Evolutionary conservation across 2,888 invertebrate genomes (phyloP), one percentile per base, ranked within the genome.

Genomic region (Perithous albicinctus): DNA sequence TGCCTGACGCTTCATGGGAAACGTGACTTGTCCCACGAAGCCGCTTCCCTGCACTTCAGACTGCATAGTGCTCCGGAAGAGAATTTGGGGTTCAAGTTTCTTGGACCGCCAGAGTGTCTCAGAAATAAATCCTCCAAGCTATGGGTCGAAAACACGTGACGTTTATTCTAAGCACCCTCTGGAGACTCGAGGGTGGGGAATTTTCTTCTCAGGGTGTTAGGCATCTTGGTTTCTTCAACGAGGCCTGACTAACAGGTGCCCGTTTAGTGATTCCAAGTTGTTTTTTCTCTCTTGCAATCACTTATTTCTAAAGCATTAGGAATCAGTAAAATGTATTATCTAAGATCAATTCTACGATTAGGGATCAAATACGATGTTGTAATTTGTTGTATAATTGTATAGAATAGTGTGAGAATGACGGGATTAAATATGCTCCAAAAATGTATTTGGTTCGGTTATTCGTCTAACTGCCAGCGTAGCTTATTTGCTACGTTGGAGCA

Each of bases 111-210:
- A 32, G 29, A 18, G 32, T 23, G 18, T 32, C 64, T 69, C 54
- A 56, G 46, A 67, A 82, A 78, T 78, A 78, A 76, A 79, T 82
- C 76, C 67, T 72, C 73, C 15, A n/a, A 5, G 61, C 77, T 10
- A 63, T 69, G 61, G 61, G 63, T 67, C 69, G 76, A 72, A 69
- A 29, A 76, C 61, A 48, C 20, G 56, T 56, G 69, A 26, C 56
- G 72, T 72, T 80, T 72, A 80, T 76, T 72, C 72, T 41, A 15
- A 35, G 26, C 54, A n/a, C 43, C 69, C 75, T 46, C 26, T 8
- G 61, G 77, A 61, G 32, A 73, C 54, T 54, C 67, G 43, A 70
- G 80, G 80, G 73, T 80, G 81, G 43, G 77, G 69, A 81, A 48
- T 69, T 74, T 78, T 46, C 29, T 54, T 72, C 41, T 46, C 54